Evolutionary conservation across 1,140 invertebrate species (phyloP), one percentile per base, ranked within the genome.

Genomic region (Lysiphlebus fabarum): DNA sequence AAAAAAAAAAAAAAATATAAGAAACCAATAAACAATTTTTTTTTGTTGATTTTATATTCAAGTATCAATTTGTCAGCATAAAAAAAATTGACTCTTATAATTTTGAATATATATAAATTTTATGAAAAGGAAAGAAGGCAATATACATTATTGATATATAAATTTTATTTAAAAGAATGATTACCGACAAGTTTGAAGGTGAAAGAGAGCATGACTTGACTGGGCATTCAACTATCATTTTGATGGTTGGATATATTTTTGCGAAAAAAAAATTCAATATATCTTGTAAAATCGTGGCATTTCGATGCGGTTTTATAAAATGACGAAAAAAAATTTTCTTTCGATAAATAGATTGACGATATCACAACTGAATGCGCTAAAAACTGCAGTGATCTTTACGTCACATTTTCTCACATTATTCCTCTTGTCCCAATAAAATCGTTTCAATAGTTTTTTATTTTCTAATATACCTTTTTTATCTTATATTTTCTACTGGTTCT

Each of bases 281-380:
- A 40, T 4, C 5, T 40, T 11, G 38, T 40, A 40, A 2, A 40
- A 40, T 40, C 53, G 47, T 63, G 45, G 48, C 34, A 26, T 14
- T 10, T 26, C 36, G 11, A 26, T 55, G 11, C 45, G 10, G 40
- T 43, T 58, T 58, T 57, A 55, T 43, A 50, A 50, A 40, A 11
- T 11, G 38, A 40, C 38, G 37, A 58, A 56, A 63, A 64, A 47
- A 53, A 56, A 61, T 64, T 60, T 26, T 26, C 17, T 26, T 26
- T 49, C 55, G 53, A 63, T 63, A 63, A 63, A 59, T 57, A 55
- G 58, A 48, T 53, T 56, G 61, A 44, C 56, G 56, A 7, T 62
- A 62, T 62, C 61, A 36, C 44, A 6, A 11, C 10, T 12, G 34
- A 26, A 26, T 33, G 38, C 43, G 41, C 45, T 37, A 44, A 43